A percentile compares a stretch with the other conserved stretches of the same genome.
phyloP scores from a whole-genome alignment of 2,113 vertebrate genomes.

The Hydrolagus affinis region DNA sequence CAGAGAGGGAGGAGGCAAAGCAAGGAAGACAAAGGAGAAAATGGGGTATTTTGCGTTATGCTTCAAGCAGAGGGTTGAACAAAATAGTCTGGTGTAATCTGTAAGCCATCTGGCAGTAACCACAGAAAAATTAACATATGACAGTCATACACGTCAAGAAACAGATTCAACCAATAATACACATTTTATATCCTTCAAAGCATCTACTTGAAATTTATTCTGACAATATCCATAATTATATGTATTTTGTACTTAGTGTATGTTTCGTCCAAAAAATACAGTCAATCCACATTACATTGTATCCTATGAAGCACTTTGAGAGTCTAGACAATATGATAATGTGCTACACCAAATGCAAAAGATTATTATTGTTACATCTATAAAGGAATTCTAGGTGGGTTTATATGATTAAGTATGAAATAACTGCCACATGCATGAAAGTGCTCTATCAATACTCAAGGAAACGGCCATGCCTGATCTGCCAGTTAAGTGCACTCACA shows the following conservation, averaged over 20 bases:
- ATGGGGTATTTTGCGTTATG: not conserved
- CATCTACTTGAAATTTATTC: not conserved
- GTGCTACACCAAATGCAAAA: too few species aligned
- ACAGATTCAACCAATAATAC: not conserved
- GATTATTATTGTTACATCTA: not conserved
- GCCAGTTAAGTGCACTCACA: not conserved
- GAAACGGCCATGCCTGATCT: not conserved
- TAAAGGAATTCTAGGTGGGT: not conserved
- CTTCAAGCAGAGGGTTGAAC: too few species aligned
- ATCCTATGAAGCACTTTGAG: too few species aligned
- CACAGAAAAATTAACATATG: not conserved
- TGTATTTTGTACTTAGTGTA: too few species aligned
- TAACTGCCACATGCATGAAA: not conserved
- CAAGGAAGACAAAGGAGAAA: not conserved
- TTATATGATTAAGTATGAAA: not conserved
- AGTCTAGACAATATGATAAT: too few species aligned
- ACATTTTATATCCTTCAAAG: not conserved
- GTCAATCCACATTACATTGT: too few species aligned
- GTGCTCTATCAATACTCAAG: too few species aligned
- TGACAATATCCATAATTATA: not conserved
- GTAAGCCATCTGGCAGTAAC: not conserved
- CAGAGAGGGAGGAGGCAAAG: too few species aligned
- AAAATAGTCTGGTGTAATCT: not conserved
- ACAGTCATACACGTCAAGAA: not conserved
- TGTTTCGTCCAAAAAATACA: too few species aligned